These are phyloP conservation scores for Azemiops feae DNA, from an alignment of 2,113 vertebrate species.

Conservation along the genomic window DNA sequence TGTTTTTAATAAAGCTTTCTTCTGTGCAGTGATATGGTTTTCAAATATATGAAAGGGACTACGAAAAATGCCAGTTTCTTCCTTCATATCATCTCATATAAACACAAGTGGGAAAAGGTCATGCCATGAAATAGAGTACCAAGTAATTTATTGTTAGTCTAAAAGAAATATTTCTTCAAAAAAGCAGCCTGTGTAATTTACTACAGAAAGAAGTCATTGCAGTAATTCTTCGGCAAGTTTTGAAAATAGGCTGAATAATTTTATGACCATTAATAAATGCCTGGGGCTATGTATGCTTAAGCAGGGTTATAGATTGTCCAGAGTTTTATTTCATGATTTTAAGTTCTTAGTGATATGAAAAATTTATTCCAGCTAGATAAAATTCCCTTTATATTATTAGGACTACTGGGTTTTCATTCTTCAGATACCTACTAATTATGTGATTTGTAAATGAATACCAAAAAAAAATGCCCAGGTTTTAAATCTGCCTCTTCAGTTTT, in stretches of 20 bases:
- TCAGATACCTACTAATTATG: background rate
- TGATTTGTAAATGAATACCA: no score
- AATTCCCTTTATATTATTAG: background rate
- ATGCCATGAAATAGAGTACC: slow-evolving; percentile 4
- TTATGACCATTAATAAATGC: slow-evolving; percentile 32
- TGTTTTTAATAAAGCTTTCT: background rate
- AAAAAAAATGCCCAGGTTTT: no score
- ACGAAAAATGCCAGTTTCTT: background rate
- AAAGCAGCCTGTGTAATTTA: slow-evolving; percentile 21
- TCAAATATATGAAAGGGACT: slow-evolving; percentile 24
- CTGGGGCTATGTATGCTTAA: slow-evolving; percentile 12
- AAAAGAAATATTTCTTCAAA: slow-evolving; percentile 27
- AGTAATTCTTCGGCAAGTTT: slow-evolving; percentile 27
- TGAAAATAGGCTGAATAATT: slow-evolving; percentile 28
- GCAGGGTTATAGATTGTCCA: background rate
- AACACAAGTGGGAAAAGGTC: background rate
- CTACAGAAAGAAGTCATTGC: slow-evolving; percentile 9
- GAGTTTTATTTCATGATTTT: slow-evolving; percentile 16
- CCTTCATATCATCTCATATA: background rate
- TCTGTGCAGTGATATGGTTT: background rate
- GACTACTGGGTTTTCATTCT: background rate
- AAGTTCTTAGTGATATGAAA: background rate
- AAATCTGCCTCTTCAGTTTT: no score
- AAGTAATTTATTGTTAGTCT: slow-evolving; percentile 18
- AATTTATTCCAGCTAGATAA: background rate